These are phyloP conservation scores for Synchiropus splendidus DNA, from an alignment of 2,113 vertebrate genomes.

Conservation along the genomic window DNA sequence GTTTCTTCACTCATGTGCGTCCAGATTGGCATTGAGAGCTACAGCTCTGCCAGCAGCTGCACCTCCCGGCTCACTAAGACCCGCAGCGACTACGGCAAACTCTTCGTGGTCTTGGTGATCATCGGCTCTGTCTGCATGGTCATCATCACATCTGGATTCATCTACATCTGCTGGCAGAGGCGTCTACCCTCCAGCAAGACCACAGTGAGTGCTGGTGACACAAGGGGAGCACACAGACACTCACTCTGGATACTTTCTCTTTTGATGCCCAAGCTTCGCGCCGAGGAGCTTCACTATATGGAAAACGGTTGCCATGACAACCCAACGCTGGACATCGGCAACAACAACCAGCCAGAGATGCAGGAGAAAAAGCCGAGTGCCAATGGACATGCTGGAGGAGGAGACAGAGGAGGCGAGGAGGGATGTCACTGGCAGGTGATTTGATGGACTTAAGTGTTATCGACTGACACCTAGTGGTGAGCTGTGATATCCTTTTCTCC, in stretches of 20 bases:
- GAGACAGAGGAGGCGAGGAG: constrained; percentile 34
- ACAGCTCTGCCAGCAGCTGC: constrained; percentile 77
- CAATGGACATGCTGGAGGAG: constrained; percentile 76
- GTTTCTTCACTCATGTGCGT: too few species aligned
- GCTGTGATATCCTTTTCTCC: constrained; percentile 2
- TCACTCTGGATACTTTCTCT: not conserved
- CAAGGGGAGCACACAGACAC: not conserved
- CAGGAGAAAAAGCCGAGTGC: constrained; percentile 85
- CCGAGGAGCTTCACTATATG: constrained; percentile 90
- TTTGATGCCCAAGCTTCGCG: constrained; percentile 60
- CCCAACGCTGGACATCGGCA: constrained; percentile 91
- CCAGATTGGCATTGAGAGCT: constrained; percentile 90
- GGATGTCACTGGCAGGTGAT: constrained; percentile 76
- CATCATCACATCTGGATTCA: constrained; percentile 85
- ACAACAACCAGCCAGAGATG: constrained; percentile 84
- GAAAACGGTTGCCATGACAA: constrained; percentile 98
- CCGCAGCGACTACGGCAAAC: constrained; percentile 90
- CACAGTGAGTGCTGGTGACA: constrained; percentile 70
- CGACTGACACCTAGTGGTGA: not conserved
- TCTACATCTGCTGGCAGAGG: constrained; percentile 96
- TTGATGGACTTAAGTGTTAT: constrained; percentile 1
- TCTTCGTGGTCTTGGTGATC: constrained; percentile 91
- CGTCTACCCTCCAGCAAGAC: constrained; percentile 85
- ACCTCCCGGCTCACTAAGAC: constrained; percentile 76
- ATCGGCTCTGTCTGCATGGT: constrained; percentile 88